Percentiles rank a stretch among this genome's conserved stretches.
These are phyloP conservation scores for Meandrina meandrites DNA, from an alignment of 92 coral and sea anemone species.

Conservation along the genomic window DNA sequence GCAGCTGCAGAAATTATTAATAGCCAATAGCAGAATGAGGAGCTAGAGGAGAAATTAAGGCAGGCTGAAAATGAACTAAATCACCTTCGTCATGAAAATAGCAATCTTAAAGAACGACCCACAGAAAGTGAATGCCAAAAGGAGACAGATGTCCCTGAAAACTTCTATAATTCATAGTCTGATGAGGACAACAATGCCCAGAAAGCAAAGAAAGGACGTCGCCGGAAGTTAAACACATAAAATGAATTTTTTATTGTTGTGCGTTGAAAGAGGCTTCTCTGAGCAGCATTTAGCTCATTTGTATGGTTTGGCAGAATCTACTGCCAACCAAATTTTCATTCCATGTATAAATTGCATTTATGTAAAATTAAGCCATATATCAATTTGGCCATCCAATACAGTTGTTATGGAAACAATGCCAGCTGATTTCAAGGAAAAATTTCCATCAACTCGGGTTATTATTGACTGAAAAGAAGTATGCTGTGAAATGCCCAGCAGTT, in stretches of 20 bases:
- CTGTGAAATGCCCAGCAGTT: conserved; percentile 53
- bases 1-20: no score
- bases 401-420: conserved; percentile 55
- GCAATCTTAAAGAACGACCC: no score
- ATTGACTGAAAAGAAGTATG: conserved; percentile 45
- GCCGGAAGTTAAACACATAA: conserved; percentile 32
- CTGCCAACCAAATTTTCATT: conserved; percentile 40
- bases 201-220: conserved; percentile 38
- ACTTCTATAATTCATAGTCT: conserved; percentile 37
- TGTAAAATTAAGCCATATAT: conserved; percentile 40
- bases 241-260: conserved; percentile 56
- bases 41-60: no score
- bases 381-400: conserved; percentile 57
- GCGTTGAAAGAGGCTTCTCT: conserved; percentile 55
- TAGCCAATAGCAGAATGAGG: no score
- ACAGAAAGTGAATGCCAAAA: no score
- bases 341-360: conserved; percentile 45
- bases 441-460: conserved; percentile 38
- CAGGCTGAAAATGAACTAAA: no score
- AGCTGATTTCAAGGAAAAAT: conserved; percentile 29
- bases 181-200: conserved; percentile 17
- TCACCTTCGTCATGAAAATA: no score
- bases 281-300: conserved; percentile 51
- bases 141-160: conserved; percentile 41
- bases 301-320: conserved; percentile 53